Conservation (phyloP, 2,797 vertebrate genomes). For the Bryconaethiops microstoma region DNA sequence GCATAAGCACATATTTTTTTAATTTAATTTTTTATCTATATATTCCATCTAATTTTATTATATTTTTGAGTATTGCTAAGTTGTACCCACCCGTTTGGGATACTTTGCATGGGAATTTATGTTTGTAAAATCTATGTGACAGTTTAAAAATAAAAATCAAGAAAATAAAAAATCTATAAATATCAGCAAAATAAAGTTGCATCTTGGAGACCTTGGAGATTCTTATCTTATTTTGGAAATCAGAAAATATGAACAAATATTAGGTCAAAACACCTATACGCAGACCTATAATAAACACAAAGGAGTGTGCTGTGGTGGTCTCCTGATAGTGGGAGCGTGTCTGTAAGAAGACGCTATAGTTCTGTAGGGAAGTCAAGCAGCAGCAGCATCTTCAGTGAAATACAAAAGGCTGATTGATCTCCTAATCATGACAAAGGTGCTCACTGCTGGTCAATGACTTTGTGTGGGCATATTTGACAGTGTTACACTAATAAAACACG, state of each 20-base stretch:
- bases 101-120: no score
- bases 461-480: slow-evolving; percentile 16
- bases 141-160: no score
- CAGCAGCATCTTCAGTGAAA: slow-evolving; percentile 29
- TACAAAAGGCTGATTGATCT: slow-evolving; percentile 40
- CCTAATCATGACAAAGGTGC: slow-evolving; percentile 34
- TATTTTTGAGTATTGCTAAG: no score
- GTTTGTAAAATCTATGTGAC: no score
- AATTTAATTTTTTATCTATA: no score
- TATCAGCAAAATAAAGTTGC: background rate
- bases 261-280: background rate
- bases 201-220: background rate
- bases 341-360: slow-evolving; percentile 27
- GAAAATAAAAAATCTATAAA: background rate
- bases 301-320: background rate
- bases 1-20: no score
- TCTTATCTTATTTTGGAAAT: background rate
- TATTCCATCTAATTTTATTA: no score
- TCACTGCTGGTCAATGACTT: slow-evolving; percentile 33
- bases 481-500: slow-evolving; percentile 15
- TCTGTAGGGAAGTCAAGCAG: background rate
- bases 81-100: no score
- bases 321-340: slow-evolving; percentile 7
- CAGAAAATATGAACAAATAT: background rate
- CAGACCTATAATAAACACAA: background rate